Evolutionary conservation across 2,888 invertebrate genomes (phyloP).

Genomic region (Desoria tigrina): DNA sequence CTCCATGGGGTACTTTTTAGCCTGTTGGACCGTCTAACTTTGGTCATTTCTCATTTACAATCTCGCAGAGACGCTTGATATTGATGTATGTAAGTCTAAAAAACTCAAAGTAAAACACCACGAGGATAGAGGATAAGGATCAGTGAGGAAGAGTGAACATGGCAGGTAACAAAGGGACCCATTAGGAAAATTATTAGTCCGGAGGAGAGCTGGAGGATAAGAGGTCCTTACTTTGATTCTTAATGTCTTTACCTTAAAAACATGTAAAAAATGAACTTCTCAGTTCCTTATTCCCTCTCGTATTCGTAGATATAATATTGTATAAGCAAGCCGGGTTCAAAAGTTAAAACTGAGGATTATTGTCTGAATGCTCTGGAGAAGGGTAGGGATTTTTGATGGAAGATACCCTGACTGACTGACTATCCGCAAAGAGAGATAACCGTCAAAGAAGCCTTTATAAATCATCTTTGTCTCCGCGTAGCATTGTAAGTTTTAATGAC

Average conservation of each 20-base stretch:
- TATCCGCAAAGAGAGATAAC: too few species aligned
- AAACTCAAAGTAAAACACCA: background rate
- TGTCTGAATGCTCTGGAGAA: too few species aligned
- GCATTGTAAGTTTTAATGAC: too few species aligned
- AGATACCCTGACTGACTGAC: too few species aligned
- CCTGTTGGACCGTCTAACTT: background rate
- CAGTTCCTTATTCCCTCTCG: too few species aligned
- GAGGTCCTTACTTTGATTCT: background rate
- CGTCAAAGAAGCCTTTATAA: too few species aligned
- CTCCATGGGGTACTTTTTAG: slow-evolving; percentile 12
- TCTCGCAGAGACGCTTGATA: background rate
- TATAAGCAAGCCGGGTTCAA: too few species aligned
- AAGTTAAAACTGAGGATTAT: too few species aligned
- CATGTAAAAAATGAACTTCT: background rate
- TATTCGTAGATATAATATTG: too few species aligned
- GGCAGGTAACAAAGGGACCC: slow-evolving; percentile 14
- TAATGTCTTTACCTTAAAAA: slow-evolving; percentile 4
- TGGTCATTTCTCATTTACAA: slow-evolving; percentile 6
- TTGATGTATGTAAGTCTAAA: background rate
- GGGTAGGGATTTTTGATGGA: too few species aligned
- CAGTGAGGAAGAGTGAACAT: slow-evolving; percentile 16
- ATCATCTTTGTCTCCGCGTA: too few species aligned
- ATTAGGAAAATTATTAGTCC: slow-evolving; percentile 7
- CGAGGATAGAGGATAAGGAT: slow-evolving; percentile 8
- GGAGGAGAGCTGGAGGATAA: too few species aligned